Evolutionary conservation across 2,888 invertebrate species (phyloP).

Genomic region (Amphipyra berbera): DNA sequence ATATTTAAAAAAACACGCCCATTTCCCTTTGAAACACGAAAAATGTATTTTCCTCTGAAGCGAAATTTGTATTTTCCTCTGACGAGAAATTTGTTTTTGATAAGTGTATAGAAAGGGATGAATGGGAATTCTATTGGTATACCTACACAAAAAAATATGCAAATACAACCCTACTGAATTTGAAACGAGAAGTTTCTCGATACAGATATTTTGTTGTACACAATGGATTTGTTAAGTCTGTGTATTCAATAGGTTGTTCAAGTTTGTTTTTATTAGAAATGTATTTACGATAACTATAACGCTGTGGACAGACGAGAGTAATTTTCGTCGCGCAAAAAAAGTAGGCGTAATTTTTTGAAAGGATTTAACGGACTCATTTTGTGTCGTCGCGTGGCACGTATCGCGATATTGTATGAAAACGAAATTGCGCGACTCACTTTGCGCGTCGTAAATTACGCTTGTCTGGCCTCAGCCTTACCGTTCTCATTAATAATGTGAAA

Average conservation of each 20-base stretch:
- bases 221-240: constrained; percentile 38
- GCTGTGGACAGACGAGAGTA: no score
- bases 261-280: constrained; percentile 12
- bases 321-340: no score
- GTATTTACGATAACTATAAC: no score
- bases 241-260: constrained; percentile 11
- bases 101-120: constrained; percentile 51
- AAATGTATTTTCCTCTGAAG: constrained; percentile 35
- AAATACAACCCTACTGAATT: constrained; percentile 53
- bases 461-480: no score
- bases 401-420: no score
- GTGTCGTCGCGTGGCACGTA: no score
- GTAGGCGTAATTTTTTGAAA: no score
- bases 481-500: no score
- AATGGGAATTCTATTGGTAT: constrained; percentile 46
- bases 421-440: no score
- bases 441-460: no score
- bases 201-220: constrained; percentile 57
- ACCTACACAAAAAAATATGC: constrained; percentile 49
- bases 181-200: constrained; percentile 50
- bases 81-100: constrained; percentile 52
- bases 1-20: constrained; percentile 28
- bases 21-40: constrained; percentile 28
- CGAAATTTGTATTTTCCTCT: constrained; percentile 51
- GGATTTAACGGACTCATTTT: no score